These are phyloP conservation scores for Drosophila rufa DNA, from an alignment of 1,140 invertebrate genomes.

Conservation along the genomic window DNA sequence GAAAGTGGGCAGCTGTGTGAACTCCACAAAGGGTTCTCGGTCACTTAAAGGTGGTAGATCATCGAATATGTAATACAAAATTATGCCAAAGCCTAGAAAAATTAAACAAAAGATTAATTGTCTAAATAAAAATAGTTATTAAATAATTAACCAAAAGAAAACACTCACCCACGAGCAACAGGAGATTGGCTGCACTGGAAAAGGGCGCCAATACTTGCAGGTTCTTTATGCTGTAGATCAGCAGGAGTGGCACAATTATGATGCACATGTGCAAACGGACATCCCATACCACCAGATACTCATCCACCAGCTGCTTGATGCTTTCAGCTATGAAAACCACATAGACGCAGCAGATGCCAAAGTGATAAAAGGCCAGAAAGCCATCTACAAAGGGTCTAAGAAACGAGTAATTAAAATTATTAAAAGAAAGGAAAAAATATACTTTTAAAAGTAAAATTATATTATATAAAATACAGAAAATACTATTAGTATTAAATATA, in stretches of 20 bases:
- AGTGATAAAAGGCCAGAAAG: slow-evolving; percentile 93
- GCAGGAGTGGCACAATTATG: slow-evolving; percentile 89
- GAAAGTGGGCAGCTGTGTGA: slow-evolving; percentile 89
- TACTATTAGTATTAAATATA: no score
- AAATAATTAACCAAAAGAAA: not conserved
- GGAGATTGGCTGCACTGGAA: slow-evolving; percentile 91
- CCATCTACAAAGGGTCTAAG: slow-evolving; percentile 87
- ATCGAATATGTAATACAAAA: slow-evolving; percentile 89
- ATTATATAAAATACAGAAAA: not conserved
- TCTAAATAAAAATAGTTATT: not conserved
- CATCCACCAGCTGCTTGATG: slow-evolving; percentile 87
- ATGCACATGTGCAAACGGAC: slow-evolving; percentile 80
- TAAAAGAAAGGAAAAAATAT: not conserved
- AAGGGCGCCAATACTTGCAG: slow-evolving; percentile 93
- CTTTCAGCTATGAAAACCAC: slow-evolving; percentile 93
- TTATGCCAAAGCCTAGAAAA: slow-evolving; percentile 87
- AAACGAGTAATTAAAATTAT: not conserved
- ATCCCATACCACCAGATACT: slow-evolving; percentile 83
- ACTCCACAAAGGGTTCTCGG: slow-evolving; percentile 86
- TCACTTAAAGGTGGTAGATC: slow-evolving; percentile 87
- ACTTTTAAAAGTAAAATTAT: not conserved
- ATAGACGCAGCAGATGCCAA: slow-evolving; percentile 96
- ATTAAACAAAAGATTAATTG: not conserved
- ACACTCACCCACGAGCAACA: slow-evolving; percentile 88
- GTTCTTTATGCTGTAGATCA: slow-evolving; percentile 91